Base-by-base conservation (phyloP, 2,113 vertebrate species). In the Uropsilus gracilis region DNA sequence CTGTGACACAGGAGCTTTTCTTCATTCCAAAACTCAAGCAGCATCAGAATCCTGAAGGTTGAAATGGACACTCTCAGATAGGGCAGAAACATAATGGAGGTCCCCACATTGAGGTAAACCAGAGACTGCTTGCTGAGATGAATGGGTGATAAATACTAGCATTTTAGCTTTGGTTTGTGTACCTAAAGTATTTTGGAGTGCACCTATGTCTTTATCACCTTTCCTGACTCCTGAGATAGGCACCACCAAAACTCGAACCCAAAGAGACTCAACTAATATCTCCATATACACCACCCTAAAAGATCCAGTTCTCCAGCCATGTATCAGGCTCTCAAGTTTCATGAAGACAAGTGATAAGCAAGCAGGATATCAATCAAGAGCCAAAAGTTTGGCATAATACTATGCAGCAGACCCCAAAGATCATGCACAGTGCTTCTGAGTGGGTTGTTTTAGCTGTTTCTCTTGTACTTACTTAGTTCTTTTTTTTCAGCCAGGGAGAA, bases 391-490 rank as follows among this genome's bases (percentile, higher is more conserved):
- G 75, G n/a, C 8, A 8, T 22, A 10, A 50, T 24, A 34, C 63
- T 53, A 0, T 55, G 26, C n/a, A 37, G 72, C 44, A 88, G 68
- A 92, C 10, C 18, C 28, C 64, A 10, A 76, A 57, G 46, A 42
- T 61, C 71, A 69, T 57, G 73, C 0, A 69, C 57, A 53, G 26
- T n/a, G 91, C 10, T 69, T 78, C 16, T 28, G 50, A 57, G 20
- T 34, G 48, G 44, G 76, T 72, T n/a, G 22, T 78, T 95, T 73
- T 71, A 44, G 46, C 18, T 86, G 12, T 86, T 87, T 69, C 63
- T 69, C 37, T 78, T 83, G 13, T 92, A 80, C 77, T 77, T 39
- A 78, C 50, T 82, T 72, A 48, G 81, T 46, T 93, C 96, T 75
- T 78, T 57, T 53, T 63, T 89, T 93, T 89, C 48, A 89, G 53